phyloP scores from a whole-genome alignment of 1,140 invertebrate species.

The Psix sp. region DNA sequence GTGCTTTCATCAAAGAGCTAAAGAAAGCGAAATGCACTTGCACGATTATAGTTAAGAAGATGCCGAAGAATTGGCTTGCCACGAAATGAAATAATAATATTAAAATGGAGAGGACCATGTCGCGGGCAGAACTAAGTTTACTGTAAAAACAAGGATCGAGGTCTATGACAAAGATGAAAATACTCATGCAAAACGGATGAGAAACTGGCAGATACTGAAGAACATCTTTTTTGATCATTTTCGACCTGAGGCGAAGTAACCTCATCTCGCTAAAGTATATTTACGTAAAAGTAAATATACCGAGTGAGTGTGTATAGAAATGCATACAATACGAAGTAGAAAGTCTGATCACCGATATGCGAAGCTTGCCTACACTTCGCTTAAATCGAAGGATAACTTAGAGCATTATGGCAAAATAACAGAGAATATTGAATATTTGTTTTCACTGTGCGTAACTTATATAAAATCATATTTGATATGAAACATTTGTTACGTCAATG shows the following conservation, averaged over 20 bases:
- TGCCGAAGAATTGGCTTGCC: constrained; percentile 64
- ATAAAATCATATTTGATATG: too few relatives aligned
- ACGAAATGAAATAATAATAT: constrained; percentile 75
- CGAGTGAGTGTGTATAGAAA: constrained; percentile 17
- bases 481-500: too few relatives aligned
- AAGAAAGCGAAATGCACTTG: constrained; percentile 64
- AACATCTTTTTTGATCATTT: constrained; percentile 52
- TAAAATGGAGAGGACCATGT: constrained; percentile 67
- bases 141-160: constrained; percentile 61
- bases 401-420: too few relatives aligned
- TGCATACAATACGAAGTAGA: constrained; percentile 5
- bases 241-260: constrained; percentile 48
- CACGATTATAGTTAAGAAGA: constrained; percentile 67
- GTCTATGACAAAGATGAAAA: constrained; percentile 18
- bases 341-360: constrained; percentile 31
- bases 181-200: constrained; percentile 11
- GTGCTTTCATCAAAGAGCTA: constrained; percentile 4
- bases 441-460: too few relatives aligned
- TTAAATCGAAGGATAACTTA: too few relatives aligned
- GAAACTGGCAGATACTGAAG: constrained; percentile 36
- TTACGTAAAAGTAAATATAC: constrained; percentile 41
- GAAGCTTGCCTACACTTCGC: too few relatives aligned
- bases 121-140: constrained; percentile 53
- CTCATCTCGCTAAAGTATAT: constrained; percentile 52
- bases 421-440: too few relatives aligned